Conservation (phyloP, 2,888 invertebrate species). For the Branchellion lobata region DNA sequence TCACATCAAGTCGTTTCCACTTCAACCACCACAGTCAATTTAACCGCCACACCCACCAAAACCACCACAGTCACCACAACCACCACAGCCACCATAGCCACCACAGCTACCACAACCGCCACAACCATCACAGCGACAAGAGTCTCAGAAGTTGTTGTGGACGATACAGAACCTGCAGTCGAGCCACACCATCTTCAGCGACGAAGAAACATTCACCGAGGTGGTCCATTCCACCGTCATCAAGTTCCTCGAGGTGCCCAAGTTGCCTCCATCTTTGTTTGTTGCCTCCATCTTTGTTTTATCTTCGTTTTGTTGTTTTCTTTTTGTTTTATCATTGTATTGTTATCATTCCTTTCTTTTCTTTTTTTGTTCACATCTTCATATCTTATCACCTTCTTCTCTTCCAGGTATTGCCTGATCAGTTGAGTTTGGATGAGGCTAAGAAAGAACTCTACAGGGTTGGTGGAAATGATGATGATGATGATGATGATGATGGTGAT, state of each 20-base stretch:
- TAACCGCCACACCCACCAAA: too few species aligned
- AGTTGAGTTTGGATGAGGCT: constrained; percentile 41
- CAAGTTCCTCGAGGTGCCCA: constrained; percentile 67
- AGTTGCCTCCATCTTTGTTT: constrained; percentile 69
- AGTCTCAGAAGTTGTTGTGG: constrained; percentile 72
- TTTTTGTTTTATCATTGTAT: too few species aligned
- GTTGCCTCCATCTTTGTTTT: constrained; percentile 69
- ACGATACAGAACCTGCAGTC: constrained; percentile 82
- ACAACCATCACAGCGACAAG: constrained; percentile 69
- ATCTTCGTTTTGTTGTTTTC: too few species aligned
- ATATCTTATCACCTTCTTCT: too few species aligned
- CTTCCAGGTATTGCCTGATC: neutral
- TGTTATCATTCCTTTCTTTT: too few species aligned
- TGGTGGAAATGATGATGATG: constrained; percentile 30
- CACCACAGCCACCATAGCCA: too few species aligned
- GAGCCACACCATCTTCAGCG: constrained; percentile 66
- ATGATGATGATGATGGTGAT: constrained; percentile 31
- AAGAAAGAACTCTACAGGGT: neutral
- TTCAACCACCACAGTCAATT: too few species aligned
- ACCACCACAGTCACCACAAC: too few species aligned
- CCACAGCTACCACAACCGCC: too few species aligned
- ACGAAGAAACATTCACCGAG: constrained; percentile 74
- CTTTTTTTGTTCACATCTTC: too few species aligned
- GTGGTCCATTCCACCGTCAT: constrained; percentile 77
- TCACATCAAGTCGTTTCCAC: too few species aligned